Evolutionary conservation across 2,113 vertebrate species (phyloP).

Genomic region (Heterochromis multidens): DNA sequence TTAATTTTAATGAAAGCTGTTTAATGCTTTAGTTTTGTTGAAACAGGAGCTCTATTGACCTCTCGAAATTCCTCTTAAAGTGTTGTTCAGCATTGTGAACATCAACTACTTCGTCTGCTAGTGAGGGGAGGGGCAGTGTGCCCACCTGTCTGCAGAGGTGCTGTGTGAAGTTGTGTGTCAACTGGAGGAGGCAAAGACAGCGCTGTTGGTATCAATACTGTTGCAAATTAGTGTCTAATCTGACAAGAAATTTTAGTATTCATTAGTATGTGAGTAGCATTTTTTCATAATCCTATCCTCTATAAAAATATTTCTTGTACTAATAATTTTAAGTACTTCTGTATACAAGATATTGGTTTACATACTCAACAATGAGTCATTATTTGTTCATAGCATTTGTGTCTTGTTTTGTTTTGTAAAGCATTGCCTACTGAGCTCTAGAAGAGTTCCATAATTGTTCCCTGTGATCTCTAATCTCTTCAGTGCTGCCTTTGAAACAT

Average conservation of each 20-base stretch:
- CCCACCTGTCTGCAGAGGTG: too few relatives aligned
- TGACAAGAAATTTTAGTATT: background rate
- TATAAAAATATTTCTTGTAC: background rate
- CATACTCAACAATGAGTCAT: background rate
- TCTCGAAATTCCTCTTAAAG: background rate
- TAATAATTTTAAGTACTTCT: background rate
- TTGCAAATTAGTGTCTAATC: background rate
- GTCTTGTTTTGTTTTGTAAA: background rate
- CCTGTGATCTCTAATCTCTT: constrained; percentile 18
- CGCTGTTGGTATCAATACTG: background rate
- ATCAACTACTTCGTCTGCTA: background rate
- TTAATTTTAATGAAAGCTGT: background rate
- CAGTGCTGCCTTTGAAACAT: constrained; percentile 1
- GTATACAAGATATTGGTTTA: background rate
- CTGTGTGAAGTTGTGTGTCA: too few relatives aligned
- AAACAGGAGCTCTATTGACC: fast-evolving
- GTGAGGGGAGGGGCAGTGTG: background rate
- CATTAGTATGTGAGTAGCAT: background rate
- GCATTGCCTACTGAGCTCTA: background rate
- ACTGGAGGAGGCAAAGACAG: background rate
- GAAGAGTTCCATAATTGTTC: background rate
- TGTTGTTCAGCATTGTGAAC: background rate
- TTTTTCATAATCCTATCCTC: too few relatives aligned
- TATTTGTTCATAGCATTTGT: background rate
- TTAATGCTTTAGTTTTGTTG: too few relatives aligned